Base-by-base conservation (phyloP, 2,888 invertebrate species). In the Yponomeuta sedellus region DNA sequence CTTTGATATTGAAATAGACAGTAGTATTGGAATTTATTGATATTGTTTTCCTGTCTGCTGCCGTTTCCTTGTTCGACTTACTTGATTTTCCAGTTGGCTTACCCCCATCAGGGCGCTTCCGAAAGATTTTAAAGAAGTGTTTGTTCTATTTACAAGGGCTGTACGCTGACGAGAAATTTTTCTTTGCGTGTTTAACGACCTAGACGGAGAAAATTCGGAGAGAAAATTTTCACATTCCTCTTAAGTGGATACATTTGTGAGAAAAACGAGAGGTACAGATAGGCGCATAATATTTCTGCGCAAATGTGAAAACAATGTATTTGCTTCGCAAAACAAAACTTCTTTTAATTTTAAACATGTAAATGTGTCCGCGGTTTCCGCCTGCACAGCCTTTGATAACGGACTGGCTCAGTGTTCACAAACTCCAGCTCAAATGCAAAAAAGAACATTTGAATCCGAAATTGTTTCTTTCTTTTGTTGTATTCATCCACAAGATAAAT, bases 371-470 rank as follows among this genome's bases (percentile, higher is more conserved):
- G 65, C 66, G 77, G 75, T 77, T 76, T 75, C 72, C 75, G 78
- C 76, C 81, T 83, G 83, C 79, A 77, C 73, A 70, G 76, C 76
- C 76, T 80, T 79, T 82, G 83, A 83, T 83, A 83, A 82, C 79
- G 71, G 16, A 25, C 22, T 28, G 63, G 57, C 61, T 62, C 72
- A 71, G 74, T 34, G 34, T 34, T 34, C 34, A 34, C 34, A 76
- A 80, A 80, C 77, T 76, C 57, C 39, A 57, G 71, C 73, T 72
- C 70, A 73, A 76, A 44, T 63, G 63, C 72, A 73, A 75, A 74
- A 76, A 73, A 72, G 70, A 71, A 77, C 76, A 77, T 80, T 80
- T 76, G 74, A 78, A 76, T 75, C 74, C 75, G 5, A 34, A 34
- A 6, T 34, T 34, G 34, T 77, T 79, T 75, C 80, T 77, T 77